phyloP scores from a whole-genome alignment of 1,140 invertebrate genomes.

The Trissolcus basalis region DNA sequence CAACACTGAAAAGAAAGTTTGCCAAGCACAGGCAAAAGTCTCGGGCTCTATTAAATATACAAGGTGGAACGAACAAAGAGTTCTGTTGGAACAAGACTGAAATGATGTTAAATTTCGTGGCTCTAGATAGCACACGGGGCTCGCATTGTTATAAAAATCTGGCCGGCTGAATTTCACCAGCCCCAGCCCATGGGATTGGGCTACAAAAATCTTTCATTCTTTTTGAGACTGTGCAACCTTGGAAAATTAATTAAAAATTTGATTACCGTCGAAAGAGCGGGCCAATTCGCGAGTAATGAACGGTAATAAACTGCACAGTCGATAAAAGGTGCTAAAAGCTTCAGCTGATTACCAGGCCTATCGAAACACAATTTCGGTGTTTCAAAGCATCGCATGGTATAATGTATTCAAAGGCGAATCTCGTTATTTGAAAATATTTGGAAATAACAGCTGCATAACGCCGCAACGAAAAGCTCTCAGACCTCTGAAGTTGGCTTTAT shows the following conservation, averaged over 20 bases:
- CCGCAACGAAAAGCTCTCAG: conserved; percentile 21
- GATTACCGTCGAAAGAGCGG: too few relatives aligned
- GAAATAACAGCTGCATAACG: conserved; percentile 39
- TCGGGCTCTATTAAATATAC: conserved; percentile 52
- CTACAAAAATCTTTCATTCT: too few relatives aligned
- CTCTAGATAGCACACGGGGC: conserved; percentile 20
- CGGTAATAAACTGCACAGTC: neutral
- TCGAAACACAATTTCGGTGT: conserved; percentile 27
- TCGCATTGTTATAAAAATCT: conserved; percentile 36
- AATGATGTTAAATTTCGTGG: conserved; percentile 45
- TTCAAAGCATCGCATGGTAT: too few relatives aligned
- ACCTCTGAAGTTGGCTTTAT: conserved; percentile 49
- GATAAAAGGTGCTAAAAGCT: conserved; percentile 36
- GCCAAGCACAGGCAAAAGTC: conserved; percentile 49
- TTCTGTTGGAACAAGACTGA: conserved; percentile 47
- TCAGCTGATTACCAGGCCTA: conserved; percentile 18
- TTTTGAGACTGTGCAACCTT: conserved; percentile 1
- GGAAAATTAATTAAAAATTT: conserved; percentile 3
- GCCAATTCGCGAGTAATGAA: conserved; percentile 6
- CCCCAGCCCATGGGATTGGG: too few relatives aligned
- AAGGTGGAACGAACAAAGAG: conserved; percentile 45
- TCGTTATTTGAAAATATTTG: conserved; percentile 36
- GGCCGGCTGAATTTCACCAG: conserved; percentile 27
- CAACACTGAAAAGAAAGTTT: conserved; percentile 51
- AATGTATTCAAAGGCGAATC: conserved; percentile 28